Evolutionary conservation across 2,888 invertebrate genomes (phyloP), one percentile per base, ranked within the genome.

Genomic region (Tetragonula carbonaria): DNA sequence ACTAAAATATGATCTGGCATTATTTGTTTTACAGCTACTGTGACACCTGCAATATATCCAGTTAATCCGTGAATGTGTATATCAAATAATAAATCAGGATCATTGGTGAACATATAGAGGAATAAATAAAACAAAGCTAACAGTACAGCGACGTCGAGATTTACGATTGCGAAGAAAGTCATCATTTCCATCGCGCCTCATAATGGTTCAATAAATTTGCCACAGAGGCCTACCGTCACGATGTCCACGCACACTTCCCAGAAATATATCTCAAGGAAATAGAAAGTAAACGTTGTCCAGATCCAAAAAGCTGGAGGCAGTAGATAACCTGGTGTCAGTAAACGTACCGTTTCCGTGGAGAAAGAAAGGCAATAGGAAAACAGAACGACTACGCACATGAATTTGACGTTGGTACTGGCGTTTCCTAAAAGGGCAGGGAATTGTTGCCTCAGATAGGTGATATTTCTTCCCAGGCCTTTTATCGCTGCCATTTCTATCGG

Each of bases 141-240:
- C 87, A 98, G 95, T 87, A 98, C 96, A 53, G 98, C 99, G 84
- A 99, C 99, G 82, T 98, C 97, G 91, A 98, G 95, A 95, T 99
- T 99, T 88, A 98, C 98, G 80, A 99, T 95, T 14, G 97, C 97
- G 95, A 99, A 99, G 95, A 99, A 99, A 90, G 97, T 97, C 95
- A 99, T 96, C 97, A 99, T 98, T 95, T 99, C 99, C 95, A 98
- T 96, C 93, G 97, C 97, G 77, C 99, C 99, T 99, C 99, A 99
- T 93, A 99, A 95, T 55, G 99, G 99, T 33, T 33, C 33, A 33
- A 99, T 97, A 33, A 33, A 33, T 33, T 33, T 33, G 76, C 99
- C 98, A 95, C 98, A 99, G 78, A 99, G 95, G 53, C 98, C 98
- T 65, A 99, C 97, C 45, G 99, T 98, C 86, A 98, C 96, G 85